Evolutionary conservation across 1,140 invertebrate species (phyloP).

Genomic region (Spodoptera litura): DNA sequence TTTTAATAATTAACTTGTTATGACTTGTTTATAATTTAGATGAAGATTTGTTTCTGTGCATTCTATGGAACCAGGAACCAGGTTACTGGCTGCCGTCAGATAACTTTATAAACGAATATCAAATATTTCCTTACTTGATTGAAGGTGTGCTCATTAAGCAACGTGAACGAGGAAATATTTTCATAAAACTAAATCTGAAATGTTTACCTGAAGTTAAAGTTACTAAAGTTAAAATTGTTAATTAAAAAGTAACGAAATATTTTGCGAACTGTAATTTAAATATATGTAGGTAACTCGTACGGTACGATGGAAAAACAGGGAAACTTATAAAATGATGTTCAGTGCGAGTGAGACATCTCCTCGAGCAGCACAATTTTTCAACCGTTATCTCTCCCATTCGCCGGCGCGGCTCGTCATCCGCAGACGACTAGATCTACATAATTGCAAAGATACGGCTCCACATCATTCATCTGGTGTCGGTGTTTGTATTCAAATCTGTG

Average conservation of each 20-base stretch:
- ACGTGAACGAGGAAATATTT: background rate
- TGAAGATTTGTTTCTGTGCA: conserved; percentile 14
- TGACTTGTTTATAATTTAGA: conserved; percentile 38
- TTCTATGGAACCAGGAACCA: conserved; percentile 25
- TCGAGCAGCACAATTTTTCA: conserved; percentile 23
- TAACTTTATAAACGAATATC: conserved; percentile 14
- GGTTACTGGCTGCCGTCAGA: conserved; percentile 1
- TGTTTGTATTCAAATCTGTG: conserved; percentile 51
- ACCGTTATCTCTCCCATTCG: conserved; percentile 32
- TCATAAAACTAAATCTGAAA: conserved; percentile 8
- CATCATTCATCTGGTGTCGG: conserved; percentile 38
- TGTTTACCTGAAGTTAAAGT: background rate
- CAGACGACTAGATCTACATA: conserved; percentile 46
- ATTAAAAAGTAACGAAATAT: background rate
- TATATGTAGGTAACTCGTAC: background rate
- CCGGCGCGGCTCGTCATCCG: conserved; percentile 34
- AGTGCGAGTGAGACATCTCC: background rate
- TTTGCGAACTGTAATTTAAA: background rate
- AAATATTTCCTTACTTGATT: conserved; percentile 6
- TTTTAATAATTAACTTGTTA: conserved; percentile 48
- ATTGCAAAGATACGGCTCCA: conserved; percentile 43
- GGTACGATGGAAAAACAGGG: too few species aligned
- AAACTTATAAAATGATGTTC: too few species aligned
- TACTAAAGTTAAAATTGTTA: background rate
- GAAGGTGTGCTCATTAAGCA: conserved; percentile 8